Conservation (phyloP, 1,140 invertebrate species). For the Drosophila nikananu region DNA sequence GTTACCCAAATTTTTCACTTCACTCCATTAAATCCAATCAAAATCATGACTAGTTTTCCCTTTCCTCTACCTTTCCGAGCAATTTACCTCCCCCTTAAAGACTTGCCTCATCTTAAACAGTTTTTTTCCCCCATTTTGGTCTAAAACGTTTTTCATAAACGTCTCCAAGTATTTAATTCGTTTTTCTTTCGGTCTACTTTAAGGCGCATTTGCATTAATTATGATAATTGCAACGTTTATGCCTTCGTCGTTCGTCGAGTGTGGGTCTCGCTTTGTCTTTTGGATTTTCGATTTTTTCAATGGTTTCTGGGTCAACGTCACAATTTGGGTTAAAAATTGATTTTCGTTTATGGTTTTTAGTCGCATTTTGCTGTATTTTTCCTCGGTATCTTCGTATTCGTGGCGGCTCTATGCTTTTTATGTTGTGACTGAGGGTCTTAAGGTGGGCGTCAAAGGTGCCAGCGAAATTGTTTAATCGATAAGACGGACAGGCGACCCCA, state of each 20-base stretch:
- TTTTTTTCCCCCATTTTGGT: conserved; percentile 16
- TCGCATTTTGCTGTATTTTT: conserved; percentile 22
- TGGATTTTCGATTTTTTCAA: conserved; percentile 2
- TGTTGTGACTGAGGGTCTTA: conserved; percentile 31
- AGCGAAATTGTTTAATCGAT: conserved; percentile 62
- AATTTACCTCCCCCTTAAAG: conserved; percentile 24
- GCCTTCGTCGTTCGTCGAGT: conserved; percentile 35
- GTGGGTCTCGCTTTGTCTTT: conserved; percentile 44
- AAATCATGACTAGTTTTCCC: conserved; percentile 7
- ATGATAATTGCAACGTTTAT: conserved; percentile 68
- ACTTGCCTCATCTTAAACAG: conserved; percentile 15
- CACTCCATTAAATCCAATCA: conserved; percentile 1
- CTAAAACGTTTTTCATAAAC: conserved; percentile 43
- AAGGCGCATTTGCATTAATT: conserved; percentile 62
- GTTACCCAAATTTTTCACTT: not conserved
- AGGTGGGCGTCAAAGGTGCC: conserved; percentile 53
- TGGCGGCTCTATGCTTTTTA: conserved; percentile 43
- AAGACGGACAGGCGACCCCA: conserved; percentile 21
- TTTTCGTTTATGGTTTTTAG: conserved; percentile 57
- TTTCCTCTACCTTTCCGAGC: conserved; percentile 7
- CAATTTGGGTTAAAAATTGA: conserved; percentile 65
- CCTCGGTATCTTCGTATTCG: conserved; percentile 1
- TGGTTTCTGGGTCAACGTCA: conserved; percentile 58
- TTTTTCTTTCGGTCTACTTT: conserved; percentile 52
- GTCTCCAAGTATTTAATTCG: conserved; percentile 47